A percentile compares a stretch with the other conserved stretches of the same genome.
phyloP scores from a whole-genome alignment of 2,797 vertebrate species.

The Channallabes apus region DNA sequence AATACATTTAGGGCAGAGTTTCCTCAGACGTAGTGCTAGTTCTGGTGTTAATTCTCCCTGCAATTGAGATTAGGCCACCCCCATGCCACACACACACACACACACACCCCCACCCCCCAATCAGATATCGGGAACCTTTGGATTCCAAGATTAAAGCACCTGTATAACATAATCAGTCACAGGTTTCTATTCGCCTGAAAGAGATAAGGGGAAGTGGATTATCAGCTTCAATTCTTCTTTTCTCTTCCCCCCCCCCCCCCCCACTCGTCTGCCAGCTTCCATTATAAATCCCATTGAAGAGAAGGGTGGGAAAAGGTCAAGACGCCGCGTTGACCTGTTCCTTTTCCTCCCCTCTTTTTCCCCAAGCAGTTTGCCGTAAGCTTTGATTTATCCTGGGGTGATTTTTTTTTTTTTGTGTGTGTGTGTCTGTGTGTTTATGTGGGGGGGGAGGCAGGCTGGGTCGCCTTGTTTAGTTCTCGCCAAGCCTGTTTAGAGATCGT shows the following conservation, averaged over 20 bases:
- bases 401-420: too few relatives aligned
- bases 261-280: conserved; percentile 46
- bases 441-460: conserved; percentile 54
- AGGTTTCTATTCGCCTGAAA: conserved; percentile 31
- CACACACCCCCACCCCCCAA: not conserved
- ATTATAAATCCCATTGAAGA: conserved; percentile 62
- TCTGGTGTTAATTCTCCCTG: conserved; percentile 18
- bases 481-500: conserved; percentile 66
- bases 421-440: not conserved
- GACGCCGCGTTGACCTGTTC: conserved; percentile 76
- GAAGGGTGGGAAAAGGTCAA: conserved; percentile 69
- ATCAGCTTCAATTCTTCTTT: conserved; percentile 30
- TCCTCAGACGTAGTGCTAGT: conserved; percentile 25
- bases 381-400: conserved; percentile 69
- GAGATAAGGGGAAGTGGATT: conserved; percentile 45
- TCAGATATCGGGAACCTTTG: conserved; percentile 24
- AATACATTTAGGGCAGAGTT: conserved; percentile 11
- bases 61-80: not conserved
- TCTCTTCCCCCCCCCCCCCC: not conserved
- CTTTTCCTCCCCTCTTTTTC: conserved; percentile 62
- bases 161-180: conserved; percentile 21
- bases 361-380: conserved; percentile 68
- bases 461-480: conserved; percentile 59
- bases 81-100: too few relatives aligned
- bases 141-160: conserved; percentile 15